phyloP scores from a whole-genome alignment of 1,140 invertebrate genomes.

The Dendroctonus ponderosae region DNA sequence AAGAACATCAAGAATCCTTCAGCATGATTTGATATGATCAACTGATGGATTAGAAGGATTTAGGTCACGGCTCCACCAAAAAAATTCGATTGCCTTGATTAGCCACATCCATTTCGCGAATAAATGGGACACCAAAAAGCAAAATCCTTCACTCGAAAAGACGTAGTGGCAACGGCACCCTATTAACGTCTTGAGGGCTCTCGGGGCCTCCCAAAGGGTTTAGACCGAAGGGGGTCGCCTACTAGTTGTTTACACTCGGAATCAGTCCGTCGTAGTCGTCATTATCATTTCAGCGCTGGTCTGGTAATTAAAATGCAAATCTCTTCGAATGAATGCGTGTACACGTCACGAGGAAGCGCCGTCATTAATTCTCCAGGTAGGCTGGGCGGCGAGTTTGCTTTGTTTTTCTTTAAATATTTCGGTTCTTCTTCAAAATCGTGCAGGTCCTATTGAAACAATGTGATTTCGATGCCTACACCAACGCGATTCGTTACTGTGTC shows the following conservation, averaged over 20 bases:
- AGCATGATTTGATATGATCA: no score
- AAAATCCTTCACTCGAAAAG: no score
- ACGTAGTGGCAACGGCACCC: no score
- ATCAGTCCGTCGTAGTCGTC: slow-evolving; percentile 49
- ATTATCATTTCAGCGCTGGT: slow-evolving; percentile 63
- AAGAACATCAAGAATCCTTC: no score
- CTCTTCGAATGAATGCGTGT: slow-evolving; percentile 54
- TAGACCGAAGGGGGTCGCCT: slow-evolving; percentile 3
- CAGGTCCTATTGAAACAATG: slow-evolving; percentile 4
- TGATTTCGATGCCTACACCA: not conserved
- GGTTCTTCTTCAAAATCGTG: not conserved
- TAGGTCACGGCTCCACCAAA: no score
- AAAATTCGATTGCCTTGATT: no score
- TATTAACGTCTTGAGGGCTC: slow-evolving; percentile 8
- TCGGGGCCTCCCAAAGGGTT: not conserved
- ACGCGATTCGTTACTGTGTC: not conserved
- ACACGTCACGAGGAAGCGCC: slow-evolving; percentile 49
- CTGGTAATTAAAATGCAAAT: slow-evolving; percentile 66
- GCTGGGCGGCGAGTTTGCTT: slow-evolving; percentile 23
- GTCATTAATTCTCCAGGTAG: slow-evolving; percentile 52
- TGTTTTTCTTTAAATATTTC: slow-evolving; percentile 8
- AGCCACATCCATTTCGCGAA: no score
- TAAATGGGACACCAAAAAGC: no score
- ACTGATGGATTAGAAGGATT: no score
- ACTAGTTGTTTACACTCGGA: slow-evolving; percentile 44